Conservation (phyloP, 2,797 vertebrate species). For the Dendrocincla fuliginosa region DNA sequence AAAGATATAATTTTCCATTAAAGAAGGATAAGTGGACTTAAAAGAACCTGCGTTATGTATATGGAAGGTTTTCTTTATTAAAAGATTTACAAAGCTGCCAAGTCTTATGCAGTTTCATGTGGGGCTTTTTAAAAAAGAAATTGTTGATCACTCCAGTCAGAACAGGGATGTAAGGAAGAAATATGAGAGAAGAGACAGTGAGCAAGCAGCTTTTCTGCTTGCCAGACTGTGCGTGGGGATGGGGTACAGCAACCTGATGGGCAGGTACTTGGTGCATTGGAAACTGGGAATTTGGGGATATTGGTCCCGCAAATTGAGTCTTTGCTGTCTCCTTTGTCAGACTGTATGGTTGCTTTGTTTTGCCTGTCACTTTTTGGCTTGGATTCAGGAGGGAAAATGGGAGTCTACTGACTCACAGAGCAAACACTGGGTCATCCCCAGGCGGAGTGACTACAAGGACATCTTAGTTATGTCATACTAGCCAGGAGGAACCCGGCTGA, state of each 20-base stretch:
- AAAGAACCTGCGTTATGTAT: neutral
- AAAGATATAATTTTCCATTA: slow-evolving; percentile 29
- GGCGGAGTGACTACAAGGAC: neutral
- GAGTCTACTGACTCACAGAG: neutral
- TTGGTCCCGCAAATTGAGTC: neutral
- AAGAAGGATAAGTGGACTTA: neutral
- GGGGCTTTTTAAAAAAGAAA: neutral
- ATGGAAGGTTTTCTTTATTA: neutral
- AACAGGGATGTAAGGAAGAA: neutral
- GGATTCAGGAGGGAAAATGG: neutral
- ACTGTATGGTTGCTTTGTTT: neutral
- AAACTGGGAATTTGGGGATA: neutral
- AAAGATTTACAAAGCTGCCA: neutral
- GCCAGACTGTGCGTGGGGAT: neutral
- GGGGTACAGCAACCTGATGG: neutral
- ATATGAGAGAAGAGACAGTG: neutral
- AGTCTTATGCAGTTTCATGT: neutral
- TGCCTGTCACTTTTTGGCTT: neutral
- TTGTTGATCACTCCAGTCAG: neutral
- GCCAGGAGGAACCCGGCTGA: neutral
- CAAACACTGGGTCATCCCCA: neutral
- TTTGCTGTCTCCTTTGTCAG: neutral
- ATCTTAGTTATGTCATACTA: neutral
- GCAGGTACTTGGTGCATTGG: neutral
- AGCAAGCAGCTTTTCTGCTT: neutral